Conservation (phyloP, 2,113 vertebrate genomes). For the Myanophis thanlyinensis region DNA sequence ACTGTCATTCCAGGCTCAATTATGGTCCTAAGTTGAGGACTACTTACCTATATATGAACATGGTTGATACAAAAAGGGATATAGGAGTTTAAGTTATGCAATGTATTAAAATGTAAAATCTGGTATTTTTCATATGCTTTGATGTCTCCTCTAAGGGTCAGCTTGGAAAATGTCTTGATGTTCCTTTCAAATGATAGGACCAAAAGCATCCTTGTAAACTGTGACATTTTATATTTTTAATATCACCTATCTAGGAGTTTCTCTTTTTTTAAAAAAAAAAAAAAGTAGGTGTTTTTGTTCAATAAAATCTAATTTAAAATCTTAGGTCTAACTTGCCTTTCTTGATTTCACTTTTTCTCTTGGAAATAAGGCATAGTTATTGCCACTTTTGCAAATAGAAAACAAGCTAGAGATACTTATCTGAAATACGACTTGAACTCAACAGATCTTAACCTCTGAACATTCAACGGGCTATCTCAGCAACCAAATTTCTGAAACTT, state of each 20-base stretch:
- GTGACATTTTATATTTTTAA: slow-evolving; percentile 5
- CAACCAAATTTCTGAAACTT: neutral
- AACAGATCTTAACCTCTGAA: neutral
- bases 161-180: neutral
- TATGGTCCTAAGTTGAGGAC: neutral
- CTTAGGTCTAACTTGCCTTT: neutral
- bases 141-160: neutral
- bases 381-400: neutral
- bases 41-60: neutral
- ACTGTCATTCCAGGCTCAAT: neutral
- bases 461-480: neutral
- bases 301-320: neutral
- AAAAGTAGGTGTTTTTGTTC: neutral
- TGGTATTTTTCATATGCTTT: accelerated
- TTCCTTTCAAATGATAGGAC: neutral
- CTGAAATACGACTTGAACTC: neutral
- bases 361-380: neutral
- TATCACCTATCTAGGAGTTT: neutral
- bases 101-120: accelerated
- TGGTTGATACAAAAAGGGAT: neutral
- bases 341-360: neutral
- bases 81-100: neutral
- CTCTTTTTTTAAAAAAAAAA: neutral
- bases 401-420: neutral
- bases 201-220: slow-evolving; percentile 6